Evolutionary conservation across 2,113 vertebrate species (phyloP), one percentile per base, ranked within the genome.

Genomic region (Amblyornis subalaris): DNA sequence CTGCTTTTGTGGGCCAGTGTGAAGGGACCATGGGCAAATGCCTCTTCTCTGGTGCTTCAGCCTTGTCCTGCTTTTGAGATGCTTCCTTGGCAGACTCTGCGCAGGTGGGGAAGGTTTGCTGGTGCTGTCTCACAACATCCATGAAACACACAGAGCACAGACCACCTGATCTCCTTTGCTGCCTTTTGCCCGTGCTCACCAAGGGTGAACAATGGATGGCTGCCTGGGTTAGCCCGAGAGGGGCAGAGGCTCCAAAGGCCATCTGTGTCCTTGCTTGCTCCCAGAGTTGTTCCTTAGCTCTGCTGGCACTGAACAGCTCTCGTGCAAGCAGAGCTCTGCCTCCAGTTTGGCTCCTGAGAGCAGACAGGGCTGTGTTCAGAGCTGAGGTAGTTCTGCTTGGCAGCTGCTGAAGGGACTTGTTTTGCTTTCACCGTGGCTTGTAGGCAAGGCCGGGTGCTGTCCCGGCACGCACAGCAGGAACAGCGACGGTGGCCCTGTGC

Each of bases 401-500:
- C 3, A 2, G 71, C 83, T 88, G 61, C 78, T 74, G 70, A 45
- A 78, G 82, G 36, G 82, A 76, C 79, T 70, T 57, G 83, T 79
- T 92, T 70, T 55, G 25, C 29, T 88, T 64, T 78, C 57, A 15
- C 53, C 0, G 0, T 18, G 65, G 13, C 33, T 58, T 22, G 28
- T 25, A 25, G 70, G 62, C 58, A 25, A 28, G 73, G 65, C 55
- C 1, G 1, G 66, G 20, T 44, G 71, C 48, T 82, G 94, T 65
- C 61, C 24, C 0, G 1, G n/a, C 90, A 90, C 0, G 7, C 67
- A 48, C 36, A 13, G 2, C 1, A 1, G 15, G 44, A 91, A 53
- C 65, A 82, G 79, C 42, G 54, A 53, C 0, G 0, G 62, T 69
- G 79, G 79, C 67, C 48, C 47, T 3, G 0, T 26, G 35, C 89